Percentiles rank a stretch among this genome's conserved stretches.
Evolutionary conservation across 2,797 vertebrate genomes (phyloP).

Genomic region (Pseudomugil gertrudae): DNA sequence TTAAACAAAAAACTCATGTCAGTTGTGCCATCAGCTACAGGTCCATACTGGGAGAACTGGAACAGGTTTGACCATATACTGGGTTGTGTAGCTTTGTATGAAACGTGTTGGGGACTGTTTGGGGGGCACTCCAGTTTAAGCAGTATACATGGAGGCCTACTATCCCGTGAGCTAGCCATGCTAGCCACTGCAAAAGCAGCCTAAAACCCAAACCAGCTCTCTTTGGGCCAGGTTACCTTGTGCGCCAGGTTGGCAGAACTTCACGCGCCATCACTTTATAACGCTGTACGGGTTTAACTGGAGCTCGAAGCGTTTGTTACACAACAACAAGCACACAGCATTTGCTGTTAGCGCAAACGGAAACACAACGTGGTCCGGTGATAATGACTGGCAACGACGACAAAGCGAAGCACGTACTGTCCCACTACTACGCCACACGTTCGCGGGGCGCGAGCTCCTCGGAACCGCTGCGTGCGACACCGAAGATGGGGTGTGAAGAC

Average conservation of each 20-base stretch:
- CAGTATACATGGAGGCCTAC: constrained; percentile 30
- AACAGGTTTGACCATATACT: background rate
- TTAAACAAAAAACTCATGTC: background rate
- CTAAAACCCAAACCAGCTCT: constrained; percentile 5
- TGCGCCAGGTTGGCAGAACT: constrained; percentile 1
- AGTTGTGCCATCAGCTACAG: background rate
- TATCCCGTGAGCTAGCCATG: constrained; percentile 32
- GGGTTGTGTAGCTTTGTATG: background rate
- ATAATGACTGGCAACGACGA: background rate
- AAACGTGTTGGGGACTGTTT: background rate
- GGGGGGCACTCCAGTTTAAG: background rate
- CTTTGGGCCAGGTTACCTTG: constrained; percentile 9
- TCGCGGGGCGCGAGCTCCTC: rapidly evolving
- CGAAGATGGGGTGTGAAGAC: background rate
- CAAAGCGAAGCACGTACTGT: rapidly evolving
- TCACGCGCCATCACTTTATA: background rate
- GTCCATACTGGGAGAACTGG: background rate
- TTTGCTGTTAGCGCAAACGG: constrained; percentile 38
- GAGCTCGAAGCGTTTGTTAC: constrained; percentile 25
- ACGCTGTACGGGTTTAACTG: constrained; percentile 1
- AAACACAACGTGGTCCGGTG: constrained; percentile 23
- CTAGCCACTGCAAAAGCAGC: constrained; percentile 37
- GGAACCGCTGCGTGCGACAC: background rate
- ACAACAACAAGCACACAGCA: constrained; percentile 41
- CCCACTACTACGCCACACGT: background rate